phyloP scores from a whole-genome alignment of 2,888 invertebrate species.

The Brachyptera putata region DNA sequence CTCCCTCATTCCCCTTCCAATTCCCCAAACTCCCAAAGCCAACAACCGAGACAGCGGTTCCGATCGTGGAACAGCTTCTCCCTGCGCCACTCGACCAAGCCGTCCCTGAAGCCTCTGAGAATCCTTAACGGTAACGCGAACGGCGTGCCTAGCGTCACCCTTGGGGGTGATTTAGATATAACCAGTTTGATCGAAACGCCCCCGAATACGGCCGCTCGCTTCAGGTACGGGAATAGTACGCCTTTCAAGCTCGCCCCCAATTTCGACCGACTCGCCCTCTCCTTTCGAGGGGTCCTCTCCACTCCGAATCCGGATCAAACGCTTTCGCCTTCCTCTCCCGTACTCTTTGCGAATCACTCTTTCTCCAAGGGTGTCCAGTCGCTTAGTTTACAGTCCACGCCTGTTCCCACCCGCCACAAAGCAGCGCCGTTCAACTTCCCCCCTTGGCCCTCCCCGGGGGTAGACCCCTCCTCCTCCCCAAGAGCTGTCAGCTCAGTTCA shows the following conservation, averaged over 20 bases:
- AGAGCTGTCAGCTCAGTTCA: slow-evolving; percentile 31
- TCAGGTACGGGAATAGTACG: slow-evolving; percentile 18
- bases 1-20: slow-evolving; percentile 39
- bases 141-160: not conserved
- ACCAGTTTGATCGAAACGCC: slow-evolving; percentile 8
- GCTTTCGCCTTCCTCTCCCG: slow-evolving; percentile 13
- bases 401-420: slow-evolving; percentile 27
- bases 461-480: slow-evolving; percentile 27
- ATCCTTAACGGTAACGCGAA: not conserved
- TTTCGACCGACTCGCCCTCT: slow-evolving; percentile 11
- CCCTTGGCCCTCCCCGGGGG: slow-evolving; percentile 36
- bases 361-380: slow-evolving; percentile 24
- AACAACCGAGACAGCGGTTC: slow-evolving; percentile 3
- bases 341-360: slow-evolving; percentile 28
- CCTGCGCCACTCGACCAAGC: not conserved
- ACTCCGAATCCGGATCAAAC: not conserved
- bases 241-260: slow-evolving; percentile 28
- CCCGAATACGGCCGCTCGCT: slow-evolving; percentile 29
- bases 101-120: not conserved
- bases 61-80: slow-evolving; percentile 19
- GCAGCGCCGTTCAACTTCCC: slow-evolving; percentile 37
- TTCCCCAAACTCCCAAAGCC: slow-evolving; percentile 20
- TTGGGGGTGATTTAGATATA: slow-evolving; percentile 1
- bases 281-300: not conserved
- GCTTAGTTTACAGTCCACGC: slow-evolving; percentile 15